Evolutionary conservation across 2,888 invertebrate species (phyloP), one percentile per base, ranked within the genome.

Genomic region (Nesidiocoris tenuis): DNA sequence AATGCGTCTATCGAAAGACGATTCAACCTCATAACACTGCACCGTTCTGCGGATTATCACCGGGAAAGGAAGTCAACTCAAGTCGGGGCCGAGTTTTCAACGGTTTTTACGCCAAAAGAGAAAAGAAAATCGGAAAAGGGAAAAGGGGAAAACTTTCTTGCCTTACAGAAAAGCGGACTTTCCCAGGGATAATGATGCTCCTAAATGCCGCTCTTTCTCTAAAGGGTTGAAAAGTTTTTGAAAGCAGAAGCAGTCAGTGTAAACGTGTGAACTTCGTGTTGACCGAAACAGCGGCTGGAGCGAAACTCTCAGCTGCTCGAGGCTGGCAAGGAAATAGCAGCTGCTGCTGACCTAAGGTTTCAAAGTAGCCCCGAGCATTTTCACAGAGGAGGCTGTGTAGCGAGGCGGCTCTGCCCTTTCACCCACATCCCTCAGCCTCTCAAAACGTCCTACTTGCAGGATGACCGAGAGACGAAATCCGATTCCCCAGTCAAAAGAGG

Each of bases 181-280:
- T 67, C 17, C 0, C n/a, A 22, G 21, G 17, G 67, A 67, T 67
- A 67, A 67, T 56, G 56, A 67, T 56, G 67, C 21, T 22, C 21
- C 55, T 67, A 55, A 67, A 21, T 56, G 67, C 56, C 55, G 56
- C 12, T 39, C 39, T 39, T 39, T 39, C 39, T 39, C 39, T 39
- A 39, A 12, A 12, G 12, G 39, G 39, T 39, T 39, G 39, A 12
- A 21, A 55, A 67, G 67, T 21, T 22, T 25, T 55, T 5, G 54
- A 19, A 39, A 2, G 23, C 5, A 65, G 25, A 18, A 19, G 65
- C 25, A n/a, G 16, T 1, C 39, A 12, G 54, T 39, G 65, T 65
- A 39, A 67, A 56, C 55, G 67, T 67, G 67, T 67, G 67, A 67
- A 67, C 56, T 67, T 67, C 55, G 55, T 66, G 66, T 66, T 67